Percentiles rank a stretch among this genome's conserved stretches.
Conservation (phyloP, 1,140 invertebrate genomes). For the Cepaea nemoralis region DNA sequence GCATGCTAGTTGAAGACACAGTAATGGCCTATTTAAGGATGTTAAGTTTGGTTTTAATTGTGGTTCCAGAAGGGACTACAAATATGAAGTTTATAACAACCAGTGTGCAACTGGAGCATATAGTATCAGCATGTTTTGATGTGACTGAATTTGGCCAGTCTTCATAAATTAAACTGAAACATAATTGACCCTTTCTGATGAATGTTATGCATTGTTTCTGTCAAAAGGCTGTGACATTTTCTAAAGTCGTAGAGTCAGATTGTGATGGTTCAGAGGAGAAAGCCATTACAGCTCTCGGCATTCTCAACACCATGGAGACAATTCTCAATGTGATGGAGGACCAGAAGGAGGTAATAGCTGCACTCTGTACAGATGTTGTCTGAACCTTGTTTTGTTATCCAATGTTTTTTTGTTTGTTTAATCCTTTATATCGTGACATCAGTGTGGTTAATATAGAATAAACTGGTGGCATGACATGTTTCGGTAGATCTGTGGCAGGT, state of each 20-base stretch:
- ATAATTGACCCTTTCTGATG: too few species aligned
- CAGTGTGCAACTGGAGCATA: too few species aligned
- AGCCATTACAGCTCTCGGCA: constrained; percentile 95
- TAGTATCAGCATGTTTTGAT: too few species aligned
- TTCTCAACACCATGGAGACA: constrained; percentile 96
- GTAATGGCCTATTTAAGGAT: too few species aligned
- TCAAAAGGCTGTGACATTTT: constrained; percentile 87
- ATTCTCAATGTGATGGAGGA: constrained; percentile 94
- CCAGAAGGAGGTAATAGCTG: constrained; percentile 75
- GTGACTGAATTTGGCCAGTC: too few species aligned
- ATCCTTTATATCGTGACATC: constrained; percentile 3
- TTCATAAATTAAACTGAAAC: too few species aligned
- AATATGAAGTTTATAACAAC: too few species aligned
- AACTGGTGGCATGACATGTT: too few species aligned
- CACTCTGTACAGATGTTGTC: background rate
- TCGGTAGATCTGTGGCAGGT: too few species aligned
- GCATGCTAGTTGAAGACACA: too few species aligned
- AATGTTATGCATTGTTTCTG: background rate
- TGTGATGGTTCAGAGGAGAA: constrained; percentile 94
- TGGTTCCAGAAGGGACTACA: too few species aligned
- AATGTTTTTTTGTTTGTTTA: background rate
- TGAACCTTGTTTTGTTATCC: background rate
- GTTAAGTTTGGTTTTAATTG: too few species aligned
- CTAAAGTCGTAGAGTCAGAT: constrained; percentile 80
- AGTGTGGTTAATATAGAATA: background rate